These are phyloP conservation scores for Lysiphlebus fabarum DNA, from an alignment of 1,140 invertebrate genomes.

Conservation along the genomic window DNA sequence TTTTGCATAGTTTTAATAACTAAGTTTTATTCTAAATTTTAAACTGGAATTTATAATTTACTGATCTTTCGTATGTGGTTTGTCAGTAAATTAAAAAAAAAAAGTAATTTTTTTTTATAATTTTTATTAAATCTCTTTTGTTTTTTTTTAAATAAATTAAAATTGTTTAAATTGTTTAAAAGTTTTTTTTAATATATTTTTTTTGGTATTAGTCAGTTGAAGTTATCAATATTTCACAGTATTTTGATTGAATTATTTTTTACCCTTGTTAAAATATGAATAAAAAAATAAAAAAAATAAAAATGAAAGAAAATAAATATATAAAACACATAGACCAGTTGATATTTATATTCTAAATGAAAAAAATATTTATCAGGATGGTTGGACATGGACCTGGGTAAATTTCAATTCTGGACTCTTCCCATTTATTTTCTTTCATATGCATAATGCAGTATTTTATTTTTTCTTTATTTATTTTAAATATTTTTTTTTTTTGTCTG, in stretches of 20 bases:
- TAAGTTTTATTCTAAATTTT: neutral
- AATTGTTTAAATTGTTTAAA: too few relatives aligned
- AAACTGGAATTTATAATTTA: neutral
- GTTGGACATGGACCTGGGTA: neutral
- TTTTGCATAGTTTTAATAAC: constrained; percentile 8
- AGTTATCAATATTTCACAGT: too few relatives aligned
- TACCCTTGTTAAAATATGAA: too few relatives aligned
- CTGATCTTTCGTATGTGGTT: neutral
- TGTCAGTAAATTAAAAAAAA: neutral
- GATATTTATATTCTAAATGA: constrained; percentile 7
- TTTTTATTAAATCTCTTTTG: neutral
- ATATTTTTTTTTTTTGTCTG: too few relatives aligned
- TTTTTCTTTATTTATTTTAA: neutral
- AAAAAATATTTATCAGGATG: constrained; percentile 7
- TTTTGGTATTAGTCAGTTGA: too few relatives aligned
- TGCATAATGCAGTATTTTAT: constrained; percentile 14
- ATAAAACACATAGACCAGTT: neutral
- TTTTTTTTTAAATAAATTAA: too few relatives aligned
- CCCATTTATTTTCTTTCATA: constrained; percentile 17
- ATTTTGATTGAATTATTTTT: too few relatives aligned
- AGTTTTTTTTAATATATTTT: too few relatives aligned
- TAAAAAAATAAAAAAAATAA: neutral
- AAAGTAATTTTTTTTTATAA: neutral
- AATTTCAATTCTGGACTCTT: constrained; percentile 10
- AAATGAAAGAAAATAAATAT: neutral